Percentiles rank a stretch among this genome's conserved stretches.
phyloP scores from a whole-genome alignment of 2,113 vertebrate genomes.

The Apistogramma diplotaenia region DNA sequence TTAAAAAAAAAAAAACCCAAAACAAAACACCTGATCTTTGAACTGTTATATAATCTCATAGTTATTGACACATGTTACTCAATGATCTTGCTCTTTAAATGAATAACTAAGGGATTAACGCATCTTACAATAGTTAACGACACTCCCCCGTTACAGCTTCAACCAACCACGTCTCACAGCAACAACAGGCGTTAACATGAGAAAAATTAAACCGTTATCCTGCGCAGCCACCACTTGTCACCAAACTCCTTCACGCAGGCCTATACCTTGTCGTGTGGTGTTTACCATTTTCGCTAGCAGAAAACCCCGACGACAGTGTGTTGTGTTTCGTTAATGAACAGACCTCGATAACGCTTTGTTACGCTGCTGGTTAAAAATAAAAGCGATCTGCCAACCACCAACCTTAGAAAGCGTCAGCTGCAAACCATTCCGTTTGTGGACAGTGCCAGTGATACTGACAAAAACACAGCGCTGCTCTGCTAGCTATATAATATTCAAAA shows the following conservation, averaged over 20 bases:
- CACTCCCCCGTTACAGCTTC: not conserved
- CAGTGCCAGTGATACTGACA: not conserved
- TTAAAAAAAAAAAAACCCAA: not conserved
- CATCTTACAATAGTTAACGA: slow-evolving; percentile 13
- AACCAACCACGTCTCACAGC: not conserved
- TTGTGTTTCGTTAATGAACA: slow-evolving; percentile 4
- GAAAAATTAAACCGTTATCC: not conserved
- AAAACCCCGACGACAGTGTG: not conserved
- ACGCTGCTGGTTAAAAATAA: not conserved
- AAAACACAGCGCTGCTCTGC: not conserved
- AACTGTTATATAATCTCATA: slow-evolving; percentile 12
- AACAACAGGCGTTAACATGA: not conserved
- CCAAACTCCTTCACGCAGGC: slow-evolving; percentile 29
- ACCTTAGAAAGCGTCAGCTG: not conserved
- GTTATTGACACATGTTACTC: not conserved
- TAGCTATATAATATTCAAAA: slow-evolving; percentile 46
- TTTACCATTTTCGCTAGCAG: slow-evolving; percentile 50
- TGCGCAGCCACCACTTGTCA: slow-evolving; percentile 6
- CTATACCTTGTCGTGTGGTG: slow-evolving; percentile 18
- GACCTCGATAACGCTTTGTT: not conserved
- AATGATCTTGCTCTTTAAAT: not conserved
- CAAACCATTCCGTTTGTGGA: not conserved
- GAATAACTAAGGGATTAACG: slow-evolving; percentile 5
- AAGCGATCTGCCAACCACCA: not conserved
- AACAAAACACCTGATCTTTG: not conserved